Evolutionary conservation across 2,888 invertebrate genomes (phyloP).

Genomic region (Suillia variegata): DNA sequence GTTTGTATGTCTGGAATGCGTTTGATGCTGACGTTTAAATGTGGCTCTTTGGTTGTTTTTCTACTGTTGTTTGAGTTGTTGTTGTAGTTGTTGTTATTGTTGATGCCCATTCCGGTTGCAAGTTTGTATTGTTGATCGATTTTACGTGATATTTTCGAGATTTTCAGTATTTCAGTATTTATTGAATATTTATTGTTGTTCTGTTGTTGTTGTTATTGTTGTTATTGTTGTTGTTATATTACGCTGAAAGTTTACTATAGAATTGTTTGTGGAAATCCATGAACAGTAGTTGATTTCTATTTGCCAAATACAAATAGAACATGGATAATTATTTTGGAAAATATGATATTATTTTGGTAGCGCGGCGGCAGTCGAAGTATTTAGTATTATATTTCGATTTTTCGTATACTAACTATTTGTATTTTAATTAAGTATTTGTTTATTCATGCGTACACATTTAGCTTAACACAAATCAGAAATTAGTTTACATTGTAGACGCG

Average conservation of each 20-base stretch:
- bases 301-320: slow-evolving; percentile 47
- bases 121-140: slow-evolving; percentile 60
- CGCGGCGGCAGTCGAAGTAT: neutral
- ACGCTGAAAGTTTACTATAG: slow-evolving; percentile 49
- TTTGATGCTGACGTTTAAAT: slow-evolving; percentile 11
- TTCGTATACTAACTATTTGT: too few relatives aligned
- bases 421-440: too few relatives aligned
- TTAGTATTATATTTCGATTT: neutral
- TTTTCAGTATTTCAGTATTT: slow-evolving; percentile 58
- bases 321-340: slow-evolving; percentile 53
- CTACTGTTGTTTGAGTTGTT: slow-evolving; percentile 42
- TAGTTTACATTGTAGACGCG: too few relatives aligned
- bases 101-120: slow-evolving; percentile 46
- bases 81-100: slow-evolving; percentile 19
- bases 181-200: slow-evolving; percentile 31
- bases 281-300: slow-evolving; percentile 43
- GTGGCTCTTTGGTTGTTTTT: slow-evolving; percentile 23
- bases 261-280: slow-evolving; percentile 31
- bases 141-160: slow-evolving; percentile 59
- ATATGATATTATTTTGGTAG: slow-evolving; percentile 39
- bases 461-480: too few relatives aligned
- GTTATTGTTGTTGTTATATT: slow-evolving; percentile 29
- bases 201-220: slow-evolving; percentile 29
- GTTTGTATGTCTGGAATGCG: slow-evolving; percentile 7
- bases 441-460: too few relatives aligned